phyloP scores from a whole-genome alignment of 64 coral and sea anemone genomes.

The Pocillopora damicornis region DNA sequence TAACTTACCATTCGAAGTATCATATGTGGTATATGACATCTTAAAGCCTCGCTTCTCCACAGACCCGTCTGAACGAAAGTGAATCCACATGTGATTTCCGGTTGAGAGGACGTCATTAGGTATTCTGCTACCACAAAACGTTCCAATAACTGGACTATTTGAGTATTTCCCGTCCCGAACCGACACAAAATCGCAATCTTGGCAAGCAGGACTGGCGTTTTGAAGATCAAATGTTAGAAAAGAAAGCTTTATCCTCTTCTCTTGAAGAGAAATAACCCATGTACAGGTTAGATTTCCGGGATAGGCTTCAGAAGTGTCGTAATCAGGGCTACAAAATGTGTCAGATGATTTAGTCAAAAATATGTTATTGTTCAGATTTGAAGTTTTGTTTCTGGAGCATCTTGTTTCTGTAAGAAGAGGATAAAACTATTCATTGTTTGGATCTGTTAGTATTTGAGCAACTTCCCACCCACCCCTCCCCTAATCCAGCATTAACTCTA shows the following conservation, averaged over 20 bases:
- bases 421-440: too few relatives aligned
- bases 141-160: constrained; percentile 49
- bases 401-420: constrained; percentile 25
- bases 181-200: constrained; percentile 53
- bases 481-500: too few relatives aligned
- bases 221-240: background rate
- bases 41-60: constrained; percentile 41
- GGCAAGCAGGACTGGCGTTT: constrained; percentile 36
- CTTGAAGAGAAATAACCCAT: constrained; percentile 25
- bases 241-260: background rate
- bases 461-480: too few relatives aligned
- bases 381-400: constrained; percentile 21
- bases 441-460: too few relatives aligned
- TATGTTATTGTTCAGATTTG: constrained; percentile 33
- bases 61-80: constrained; percentile 44
- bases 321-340: constrained; percentile 50
- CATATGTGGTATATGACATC: constrained; percentile 5
- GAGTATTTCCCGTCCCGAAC: constrained; percentile 43
- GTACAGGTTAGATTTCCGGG: constrained; percentile 33
- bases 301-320: constrained; percentile 1
- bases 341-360: constrained; percentile 17
- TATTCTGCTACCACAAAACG: constrained; percentile 51
- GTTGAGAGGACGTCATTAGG: constrained; percentile 45
- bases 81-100: constrained; percentile 41
- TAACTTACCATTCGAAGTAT: background rate